Conservation (phyloP, 1,140 invertebrate genomes). For the Nautilus pompilius region DNA sequence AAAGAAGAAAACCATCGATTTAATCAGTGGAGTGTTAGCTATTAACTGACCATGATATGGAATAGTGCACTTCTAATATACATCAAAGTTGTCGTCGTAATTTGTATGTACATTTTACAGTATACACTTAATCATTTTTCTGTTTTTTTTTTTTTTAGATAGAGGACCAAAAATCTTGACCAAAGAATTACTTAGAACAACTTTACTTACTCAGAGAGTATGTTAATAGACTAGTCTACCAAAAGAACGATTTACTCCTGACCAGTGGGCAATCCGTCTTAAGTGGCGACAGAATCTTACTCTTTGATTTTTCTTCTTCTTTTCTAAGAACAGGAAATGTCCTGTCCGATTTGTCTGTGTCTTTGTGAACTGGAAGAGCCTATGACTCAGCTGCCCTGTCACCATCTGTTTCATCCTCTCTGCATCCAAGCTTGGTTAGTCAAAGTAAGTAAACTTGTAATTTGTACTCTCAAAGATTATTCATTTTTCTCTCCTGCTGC, state of each 20-base stretch:
- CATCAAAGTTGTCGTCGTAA: too few relatives aligned
- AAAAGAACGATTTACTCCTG: too few relatives aligned
- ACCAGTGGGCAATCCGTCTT: background rate
- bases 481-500: background rate
- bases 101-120: too few relatives aligned
- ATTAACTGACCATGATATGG: too few relatives aligned
- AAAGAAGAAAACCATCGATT: background rate
- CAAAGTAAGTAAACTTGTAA: constrained; percentile 18
- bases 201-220: too few relatives aligned
- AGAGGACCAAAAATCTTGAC: too few relatives aligned
- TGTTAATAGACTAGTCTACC: too few relatives aligned
- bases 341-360: constrained; percentile 28
- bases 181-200: too few relatives aligned
- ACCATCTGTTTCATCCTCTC: constrained; percentile 28
- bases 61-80: too few relatives aligned
- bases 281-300: background rate
- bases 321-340: constrained; percentile 20
- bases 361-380: constrained; percentile 14
- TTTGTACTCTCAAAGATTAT: background rate
- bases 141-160: too few relatives aligned
- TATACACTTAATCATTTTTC: too few relatives aligned
- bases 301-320: background rate
- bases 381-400: constrained; percentile 22
- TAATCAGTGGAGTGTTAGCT: too few relatives aligned
- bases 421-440: constrained; percentile 28